These are phyloP conservation scores for Odontamblyopus lacepedii DNA, from an alignment of 2,797 vertebrate species.

Conservation along the genomic window DNA sequence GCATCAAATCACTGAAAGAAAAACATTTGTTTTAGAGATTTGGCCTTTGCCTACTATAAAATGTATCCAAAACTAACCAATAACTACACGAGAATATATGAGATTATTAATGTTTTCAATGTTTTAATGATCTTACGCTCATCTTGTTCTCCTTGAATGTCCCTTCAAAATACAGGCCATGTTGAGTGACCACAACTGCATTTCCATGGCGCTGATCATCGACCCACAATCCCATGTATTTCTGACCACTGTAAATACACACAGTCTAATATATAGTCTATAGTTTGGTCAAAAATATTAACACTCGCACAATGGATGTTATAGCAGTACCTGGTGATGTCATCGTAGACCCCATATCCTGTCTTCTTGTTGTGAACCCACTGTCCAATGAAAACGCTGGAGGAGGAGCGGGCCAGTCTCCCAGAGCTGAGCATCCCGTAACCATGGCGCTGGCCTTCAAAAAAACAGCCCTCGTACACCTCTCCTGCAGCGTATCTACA, in stretches of 20 bases:
- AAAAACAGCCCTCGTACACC: constrained; percentile 95
- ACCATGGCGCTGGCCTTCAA: constrained; percentile 89
- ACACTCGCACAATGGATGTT: neutral
- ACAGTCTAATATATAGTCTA: too few relatives aligned
- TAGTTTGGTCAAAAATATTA: too few relatives aligned
- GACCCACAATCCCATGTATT: constrained; percentile 95
- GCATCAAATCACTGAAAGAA: neutral
- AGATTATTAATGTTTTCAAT: neutral
- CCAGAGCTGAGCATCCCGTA: constrained; percentile 93
- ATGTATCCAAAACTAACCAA: neutral
- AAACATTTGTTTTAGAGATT: neutral
- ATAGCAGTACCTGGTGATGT: constrained; percentile 87
- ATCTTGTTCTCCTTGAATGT: constrained; percentile 92
- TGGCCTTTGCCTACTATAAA: neutral
- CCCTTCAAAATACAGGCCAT: constrained; percentile 92
- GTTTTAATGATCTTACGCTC: constrained; percentile 79
- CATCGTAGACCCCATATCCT: constrained; percentile 93
- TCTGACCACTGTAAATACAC: constrained; percentile 84
- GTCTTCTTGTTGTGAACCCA: constrained; percentile 92
- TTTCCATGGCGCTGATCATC: constrained; percentile 89
- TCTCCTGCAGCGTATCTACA: constrained; percentile 80
- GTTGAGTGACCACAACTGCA: constrained; percentile 91
- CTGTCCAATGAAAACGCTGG: constrained; percentile 94
- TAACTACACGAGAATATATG: neutral
- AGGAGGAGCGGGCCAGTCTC: constrained; percentile 84